Percentiles rank a stretch among this genome's conserved stretches.
Evolutionary conservation across 2,888 invertebrate genomes (phyloP).

Genomic region (Stenotaenia linearis): DNA sequence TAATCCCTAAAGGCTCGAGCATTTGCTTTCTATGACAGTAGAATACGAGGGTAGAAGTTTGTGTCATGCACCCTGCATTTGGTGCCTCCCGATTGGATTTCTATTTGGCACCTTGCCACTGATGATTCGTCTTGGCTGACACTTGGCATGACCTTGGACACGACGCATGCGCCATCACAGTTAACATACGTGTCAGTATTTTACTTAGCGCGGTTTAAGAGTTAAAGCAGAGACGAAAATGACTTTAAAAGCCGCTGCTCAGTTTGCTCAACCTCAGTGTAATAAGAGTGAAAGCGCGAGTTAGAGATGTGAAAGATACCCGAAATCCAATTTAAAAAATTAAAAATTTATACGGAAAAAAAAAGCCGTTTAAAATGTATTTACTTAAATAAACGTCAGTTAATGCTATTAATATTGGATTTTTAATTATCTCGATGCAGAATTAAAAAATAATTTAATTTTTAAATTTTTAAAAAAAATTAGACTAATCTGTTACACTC

Average conservation of each 20-base stretch:
- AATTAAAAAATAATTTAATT: too few species aligned
- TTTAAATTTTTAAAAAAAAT: too few species aligned
- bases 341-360: not conserved
- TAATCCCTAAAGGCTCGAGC: not conserved
- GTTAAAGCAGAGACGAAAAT: not conserved
- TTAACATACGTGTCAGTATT: constrained; percentile 21
- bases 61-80: constrained; percentile 20
- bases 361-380: too few species aligned
- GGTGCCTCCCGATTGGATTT: constrained; percentile 24
- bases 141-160: constrained; percentile 9
- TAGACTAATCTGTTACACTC: too few species aligned
- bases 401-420: too few species aligned
- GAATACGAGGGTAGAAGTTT: constrained; percentile 6
- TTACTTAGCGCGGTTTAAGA: not conserved
- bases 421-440: too few species aligned
- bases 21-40: constrained; percentile 12
- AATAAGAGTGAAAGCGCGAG: not conserved
- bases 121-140: constrained; percentile 26
- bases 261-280: not conserved
- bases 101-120: constrained; percentile 20
- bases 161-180: not conserved
- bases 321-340: not conserved
- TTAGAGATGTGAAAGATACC: not conserved
- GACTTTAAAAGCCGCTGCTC: not conserved
- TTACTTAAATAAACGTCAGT: too few species aligned